A percentile compares a stretch with the other conserved stretches of the same genome.
Evolutionary conservation across 2,113 vertebrate genomes (phyloP).

Genomic region (Eidolon helvum): DNA sequence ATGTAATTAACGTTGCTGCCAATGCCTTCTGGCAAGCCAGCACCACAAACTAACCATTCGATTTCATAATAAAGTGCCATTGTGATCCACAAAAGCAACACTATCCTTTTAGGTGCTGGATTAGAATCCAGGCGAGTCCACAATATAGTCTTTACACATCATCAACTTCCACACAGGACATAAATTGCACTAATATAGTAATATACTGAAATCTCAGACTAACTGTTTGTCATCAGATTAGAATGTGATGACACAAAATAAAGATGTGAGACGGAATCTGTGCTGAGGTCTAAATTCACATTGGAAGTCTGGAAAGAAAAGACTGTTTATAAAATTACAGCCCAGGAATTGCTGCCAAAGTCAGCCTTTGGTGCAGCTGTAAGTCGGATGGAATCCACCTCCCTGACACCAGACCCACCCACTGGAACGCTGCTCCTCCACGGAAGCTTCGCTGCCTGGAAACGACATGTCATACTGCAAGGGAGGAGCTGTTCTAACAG

Average conservation of each 20-base stretch:
- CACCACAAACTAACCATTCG: conserved; percentile 16
- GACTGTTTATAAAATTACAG: conserved; percentile 49
- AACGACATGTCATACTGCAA: neutral
- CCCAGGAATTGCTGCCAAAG: conserved; percentile 59
- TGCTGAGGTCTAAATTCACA: conserved; percentile 64
- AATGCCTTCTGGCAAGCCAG: neutral
- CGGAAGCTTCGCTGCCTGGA: conserved; percentile 45
- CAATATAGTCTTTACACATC: conserved; percentile 64
- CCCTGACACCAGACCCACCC: conserved; percentile 26
- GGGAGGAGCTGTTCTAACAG: neutral
- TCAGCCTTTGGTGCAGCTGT: conserved; percentile 45
- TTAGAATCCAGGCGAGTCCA: conserved; percentile 64
- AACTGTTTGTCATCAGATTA: conserved; percentile 77
- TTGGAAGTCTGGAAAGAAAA: conserved; percentile 46
- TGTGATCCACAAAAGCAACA: conserved; percentile 63
- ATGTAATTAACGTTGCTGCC: neutral
- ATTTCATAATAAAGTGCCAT: conserved; percentile 47
- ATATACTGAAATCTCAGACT: conserved; percentile 71
- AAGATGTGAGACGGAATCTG: conserved; percentile 66
- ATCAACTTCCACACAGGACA: conserved; percentile 62
- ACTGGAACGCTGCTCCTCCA: conserved; percentile 30
- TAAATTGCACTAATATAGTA: conserved; percentile 69
- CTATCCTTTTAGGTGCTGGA: conserved; percentile 25
- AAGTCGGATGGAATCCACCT: conserved; percentile 53
- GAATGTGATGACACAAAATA: conserved; percentile 75